Evolutionary conservation across 2,888 invertebrate genomes (phyloP).

Genomic region (Hipparchia semele): DNA sequence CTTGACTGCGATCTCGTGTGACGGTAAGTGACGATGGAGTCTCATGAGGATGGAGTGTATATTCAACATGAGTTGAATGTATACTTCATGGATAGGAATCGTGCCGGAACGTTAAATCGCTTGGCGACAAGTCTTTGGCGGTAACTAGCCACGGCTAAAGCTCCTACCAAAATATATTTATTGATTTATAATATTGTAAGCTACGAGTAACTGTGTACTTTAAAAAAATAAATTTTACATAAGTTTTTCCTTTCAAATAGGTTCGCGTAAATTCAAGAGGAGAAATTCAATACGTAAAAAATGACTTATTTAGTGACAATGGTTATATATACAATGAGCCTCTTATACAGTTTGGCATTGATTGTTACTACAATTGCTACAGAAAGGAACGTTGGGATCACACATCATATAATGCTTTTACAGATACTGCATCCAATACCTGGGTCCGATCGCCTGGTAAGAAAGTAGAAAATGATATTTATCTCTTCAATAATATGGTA

Average conservation of each 20-base stretch:
- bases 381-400: constrained; percentile 7
- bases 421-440: constrained; percentile 14
- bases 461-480: not conserved
- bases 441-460: constrained; percentile 14
- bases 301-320: constrained; percentile 16
- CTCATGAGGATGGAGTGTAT: too few relatives aligned
- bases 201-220: too few relatives aligned
- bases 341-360: not conserved
- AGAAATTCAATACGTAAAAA: constrained; percentile 17
- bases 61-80: too few relatives aligned
- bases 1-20: too few relatives aligned
- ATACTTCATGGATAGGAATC: too few relatives aligned
- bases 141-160: too few relatives aligned
- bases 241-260: constrained; percentile 4
- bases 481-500: too few relatives aligned
- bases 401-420: constrained; percentile 5
- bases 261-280: constrained; percentile 20
- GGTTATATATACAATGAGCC: constrained; percentile 19
- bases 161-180: too few relatives aligned
- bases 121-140: too few relatives aligned
- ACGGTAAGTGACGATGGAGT: too few relatives aligned
- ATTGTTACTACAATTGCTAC: constrained; percentile 19
- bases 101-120: too few relatives aligned
- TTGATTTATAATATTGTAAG: too few relatives aligned
- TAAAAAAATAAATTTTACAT: not conserved